Evolutionary conservation across 2,888 invertebrate genomes (phyloP).

Genomic region (Aleiodes testaceus): DNA sequence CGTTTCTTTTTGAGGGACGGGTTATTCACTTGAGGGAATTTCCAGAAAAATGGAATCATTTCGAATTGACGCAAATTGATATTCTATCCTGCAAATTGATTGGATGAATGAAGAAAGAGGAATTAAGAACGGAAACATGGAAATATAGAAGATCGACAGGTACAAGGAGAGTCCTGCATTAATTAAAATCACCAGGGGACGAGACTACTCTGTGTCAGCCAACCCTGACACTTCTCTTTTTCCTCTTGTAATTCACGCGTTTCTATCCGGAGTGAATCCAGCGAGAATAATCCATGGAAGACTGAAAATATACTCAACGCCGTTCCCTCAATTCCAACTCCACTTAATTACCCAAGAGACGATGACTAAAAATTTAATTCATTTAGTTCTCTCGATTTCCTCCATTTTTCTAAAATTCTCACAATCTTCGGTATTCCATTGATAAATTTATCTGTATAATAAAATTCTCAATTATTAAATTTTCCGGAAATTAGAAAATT

Average conservation of each 20-base stretch:
- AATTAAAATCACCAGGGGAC: constrained; percentile 72
- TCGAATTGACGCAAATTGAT: too few relatives aligned
- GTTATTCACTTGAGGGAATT: too few relatives aligned
- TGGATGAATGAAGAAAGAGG: constrained; percentile 43
- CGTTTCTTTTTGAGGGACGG: too few relatives aligned
- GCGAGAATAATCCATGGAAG: neutral
- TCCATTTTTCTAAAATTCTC: too few relatives aligned
- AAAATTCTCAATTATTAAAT: too few relatives aligned
- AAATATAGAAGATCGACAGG: constrained; percentile 34
- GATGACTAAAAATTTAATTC: constrained; percentile 4
- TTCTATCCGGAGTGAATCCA: constrained; percentile 30
- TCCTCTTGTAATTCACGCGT: constrained; percentile 53
- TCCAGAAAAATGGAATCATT: too few relatives aligned
- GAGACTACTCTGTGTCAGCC: constrained; percentile 67
- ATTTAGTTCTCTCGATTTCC: neutral
- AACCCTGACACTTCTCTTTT: constrained; percentile 46
- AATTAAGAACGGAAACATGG: constrained; percentile 40
- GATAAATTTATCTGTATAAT: too few relatives aligned
- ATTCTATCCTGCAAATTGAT: constrained; percentile 35
- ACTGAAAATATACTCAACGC: constrained; percentile 21
- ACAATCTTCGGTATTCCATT: too few relatives aligned
- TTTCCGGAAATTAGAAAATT: too few relatives aligned
- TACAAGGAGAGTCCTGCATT: constrained; percentile 62
- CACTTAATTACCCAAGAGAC: constrained; percentile 55
- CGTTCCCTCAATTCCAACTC: constrained; percentile 43